Percentiles rank a stretch among this genome's conserved stretches.
These are phyloP conservation scores for Hirtodrosophila confusa DNA, from an alignment of 2,888 invertebrate genomes.

Conservation along the genomic window DNA sequence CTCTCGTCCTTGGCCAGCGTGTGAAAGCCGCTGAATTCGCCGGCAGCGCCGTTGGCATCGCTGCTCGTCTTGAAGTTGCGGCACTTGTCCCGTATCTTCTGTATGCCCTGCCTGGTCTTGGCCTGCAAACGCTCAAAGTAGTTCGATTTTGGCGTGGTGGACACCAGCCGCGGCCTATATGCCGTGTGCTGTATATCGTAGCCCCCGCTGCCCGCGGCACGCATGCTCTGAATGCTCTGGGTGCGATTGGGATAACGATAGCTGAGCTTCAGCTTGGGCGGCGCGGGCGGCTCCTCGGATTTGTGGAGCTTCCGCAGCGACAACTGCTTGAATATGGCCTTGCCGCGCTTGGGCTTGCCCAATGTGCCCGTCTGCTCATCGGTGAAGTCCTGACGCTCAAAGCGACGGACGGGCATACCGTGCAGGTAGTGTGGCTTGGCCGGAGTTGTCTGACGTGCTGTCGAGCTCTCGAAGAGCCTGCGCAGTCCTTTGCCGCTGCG, in stretches of 20 bases:
- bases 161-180: slow-evolving; percentile 47
- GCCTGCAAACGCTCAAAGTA: slow-evolving; percentile 83
- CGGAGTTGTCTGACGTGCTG: slow-evolving; percentile 22
- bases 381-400: slow-evolving; percentile 81
- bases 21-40: slow-evolving; percentile 76
- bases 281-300: slow-evolving; percentile 45
- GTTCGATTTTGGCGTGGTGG: slow-evolving; percentile 60
- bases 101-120: slow-evolving; percentile 82
- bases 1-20: slow-evolving; percentile 81
- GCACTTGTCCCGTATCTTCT: slow-evolving; percentile 83
- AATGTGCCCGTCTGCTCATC: slow-evolving; percentile 3
- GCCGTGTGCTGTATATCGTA: slow-evolving; percentile 66
- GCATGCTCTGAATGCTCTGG: slow-evolving; percentile 76
- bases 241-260: slow-evolving; percentile 84
- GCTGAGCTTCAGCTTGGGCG: slow-evolving; percentile 81
- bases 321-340: slow-evolving; percentile 77
- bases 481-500: slow-evolving; percentile 70
- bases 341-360: slow-evolving; percentile 43
- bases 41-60: slow-evolving; percentile 35
- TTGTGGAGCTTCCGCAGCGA: slow-evolving; percentile 73
- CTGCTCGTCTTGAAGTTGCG: slow-evolving; percentile 75
- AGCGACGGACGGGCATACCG: slow-evolving; percentile 79
- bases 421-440: slow-evolving; percentile 72
- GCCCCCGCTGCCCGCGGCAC: slow-evolving; percentile 54
- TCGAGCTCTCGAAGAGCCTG: slow-evolving; percentile 63